Evolutionary conservation across 2,113 vertebrate species (phyloP).

Genomic region (Tenrec ecaudatus): DNA sequence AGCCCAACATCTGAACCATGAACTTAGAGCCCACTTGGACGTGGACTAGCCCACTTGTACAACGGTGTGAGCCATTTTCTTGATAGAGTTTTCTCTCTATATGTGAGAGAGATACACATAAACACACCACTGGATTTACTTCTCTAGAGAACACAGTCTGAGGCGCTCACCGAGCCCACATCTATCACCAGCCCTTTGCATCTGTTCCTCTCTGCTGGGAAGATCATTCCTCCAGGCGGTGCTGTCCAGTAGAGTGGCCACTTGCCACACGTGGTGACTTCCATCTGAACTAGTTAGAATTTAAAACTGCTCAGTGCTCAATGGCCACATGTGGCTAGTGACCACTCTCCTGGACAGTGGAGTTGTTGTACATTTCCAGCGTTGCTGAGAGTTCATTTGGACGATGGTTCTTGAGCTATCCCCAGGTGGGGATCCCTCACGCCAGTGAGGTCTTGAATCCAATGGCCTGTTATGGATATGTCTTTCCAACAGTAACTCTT

Average conservation of each 20-base stretch:
- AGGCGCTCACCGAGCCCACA: fast-evolving
- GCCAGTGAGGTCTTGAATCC: neutral
- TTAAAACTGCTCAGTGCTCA: neutral
- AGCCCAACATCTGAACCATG: too few relatives aligned
- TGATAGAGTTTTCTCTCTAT: too few relatives aligned
- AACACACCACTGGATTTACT: too few relatives aligned
- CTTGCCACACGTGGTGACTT: neutral
- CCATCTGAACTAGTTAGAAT: neutral
- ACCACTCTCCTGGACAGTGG: too few relatives aligned
- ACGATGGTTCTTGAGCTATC: fast-evolving
- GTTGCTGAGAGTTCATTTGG: neutral
- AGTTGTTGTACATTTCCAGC: neutral
- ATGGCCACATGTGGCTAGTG: neutral
- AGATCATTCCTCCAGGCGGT: neutral
- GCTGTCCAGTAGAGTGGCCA: neutral
- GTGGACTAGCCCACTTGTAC: too few relatives aligned
- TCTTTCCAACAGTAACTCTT: neutral
- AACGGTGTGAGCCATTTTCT: too few relatives aligned
- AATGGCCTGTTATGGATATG: neutral
- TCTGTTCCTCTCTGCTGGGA: neutral
- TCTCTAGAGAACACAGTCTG: too few relatives aligned
- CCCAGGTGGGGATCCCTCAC: neutral
- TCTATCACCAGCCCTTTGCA: neutral
- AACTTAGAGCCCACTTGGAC: too few relatives aligned
- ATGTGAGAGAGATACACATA: too few relatives aligned